Percentiles rank a stretch among this genome's conserved stretches.
phyloP scores from a whole-genome alignment of 2,113 vertebrate genomes.

The Perca schrenkii region DNA sequence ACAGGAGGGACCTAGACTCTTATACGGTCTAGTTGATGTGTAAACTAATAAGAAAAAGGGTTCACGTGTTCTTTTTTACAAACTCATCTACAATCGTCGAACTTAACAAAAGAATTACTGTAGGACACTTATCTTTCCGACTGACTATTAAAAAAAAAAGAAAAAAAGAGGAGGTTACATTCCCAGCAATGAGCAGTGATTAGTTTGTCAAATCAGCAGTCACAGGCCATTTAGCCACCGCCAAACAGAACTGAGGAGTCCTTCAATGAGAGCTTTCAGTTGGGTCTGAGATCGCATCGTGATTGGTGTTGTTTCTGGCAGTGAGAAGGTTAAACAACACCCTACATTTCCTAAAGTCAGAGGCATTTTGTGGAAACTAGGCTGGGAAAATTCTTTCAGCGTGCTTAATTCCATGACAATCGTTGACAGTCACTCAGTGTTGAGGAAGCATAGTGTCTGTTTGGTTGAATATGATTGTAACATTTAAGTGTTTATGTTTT shows the following conservation, averaged over 20 bases:
- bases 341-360: constrained; percentile 42
- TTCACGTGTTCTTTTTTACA: background rate
- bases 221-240: constrained; percentile 65
- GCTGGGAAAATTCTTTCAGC: constrained; percentile 8
- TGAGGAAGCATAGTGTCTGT: too few species aligned
- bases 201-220: constrained; percentile 53
- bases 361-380: constrained; percentile 30
- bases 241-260: constrained; percentile 44
- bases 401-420: background rate
- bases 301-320: constrained; percentile 55
- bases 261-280: constrained; percentile 31
- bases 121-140: constrained; percentile 18
- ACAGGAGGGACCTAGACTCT: background rate
- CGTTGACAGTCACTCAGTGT: background rate
- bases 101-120: constrained; percentile 12
- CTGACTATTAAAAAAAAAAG: constrained; percentile 22
- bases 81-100: constrained; percentile 2
- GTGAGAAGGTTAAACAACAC: constrained; percentile 1
- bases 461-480: background rate
- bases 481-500: background rate
- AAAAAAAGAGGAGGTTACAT: background rate
- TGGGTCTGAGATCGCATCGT: constrained; percentile 19
- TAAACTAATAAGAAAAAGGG: background rate
- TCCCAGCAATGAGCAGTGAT: constrained; percentile 36
- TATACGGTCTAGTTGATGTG: constrained; percentile 3